Base-by-base conservation (phyloP, 2,113 vertebrate genomes). In the Oreochromis tanganicae region DNA sequence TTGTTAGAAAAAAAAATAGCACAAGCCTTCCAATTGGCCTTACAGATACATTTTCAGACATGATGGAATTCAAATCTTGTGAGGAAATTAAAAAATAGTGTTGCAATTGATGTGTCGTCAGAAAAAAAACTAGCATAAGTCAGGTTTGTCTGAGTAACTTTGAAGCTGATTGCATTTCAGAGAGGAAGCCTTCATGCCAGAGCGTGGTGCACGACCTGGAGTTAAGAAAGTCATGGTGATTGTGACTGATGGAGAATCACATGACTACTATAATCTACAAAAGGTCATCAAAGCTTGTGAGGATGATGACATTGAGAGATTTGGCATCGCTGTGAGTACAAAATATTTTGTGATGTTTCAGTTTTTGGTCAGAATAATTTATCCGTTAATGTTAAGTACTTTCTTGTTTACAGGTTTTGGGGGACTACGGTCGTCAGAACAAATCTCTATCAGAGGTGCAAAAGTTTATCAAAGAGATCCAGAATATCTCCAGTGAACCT, bases 211-310 rank as follows among this genome's bases (percentile, higher is more conserved):
- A 3, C 95, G 98, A 63, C 95, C 91, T 38, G 98, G 97, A 24
- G 97, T 97, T 27, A 98, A 99, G 82, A 99, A 99, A 91, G 97
- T 99, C 80, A 99, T 99, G 99, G 97, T 99, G 86, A 98, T 98
- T 82, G 97, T 99, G 92, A 99, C 99, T 2, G 99, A 99, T 32
- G 99, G 99, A 27, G 98, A 99, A 93, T 99, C 99, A 57, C 98
- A 99, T 17, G 99, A 99, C 93, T 97, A 93, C 88, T 88, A 97
- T 82, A 92, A 84, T 12, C 94, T 98, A 17, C 19, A 94, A 2
- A 7, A 88, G 3, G 97, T 98, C 90, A 98, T 98, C 34, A 7
- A 92, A 8, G 87, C 96, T 5, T 99, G 98, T 83, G 95, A 98
- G 11, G 11, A 95, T 0, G 97, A 99, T 81, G 94, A 89, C 83